Evolutionary conservation across 1,140 invertebrate genomes (phyloP).

Genomic region (Brachionus plicatilis): DNA sequence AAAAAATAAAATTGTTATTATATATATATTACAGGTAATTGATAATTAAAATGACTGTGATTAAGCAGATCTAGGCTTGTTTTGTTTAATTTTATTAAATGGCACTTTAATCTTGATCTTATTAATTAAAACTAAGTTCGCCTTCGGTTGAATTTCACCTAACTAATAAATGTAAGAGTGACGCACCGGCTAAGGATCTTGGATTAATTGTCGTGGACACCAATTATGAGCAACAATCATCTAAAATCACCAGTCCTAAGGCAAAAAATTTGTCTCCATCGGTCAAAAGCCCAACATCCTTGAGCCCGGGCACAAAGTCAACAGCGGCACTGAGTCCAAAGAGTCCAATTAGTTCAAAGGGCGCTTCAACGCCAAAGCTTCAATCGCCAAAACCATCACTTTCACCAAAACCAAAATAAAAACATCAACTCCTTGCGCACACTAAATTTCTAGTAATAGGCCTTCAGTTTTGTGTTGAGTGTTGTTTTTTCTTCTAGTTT

Average conservation of each 20-base stretch:
- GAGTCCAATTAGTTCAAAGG: not conserved
- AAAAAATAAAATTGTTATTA: too few relatives aligned
- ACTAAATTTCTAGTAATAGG: not conserved
- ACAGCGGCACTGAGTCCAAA: not conserved
- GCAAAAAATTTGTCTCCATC: not conserved
- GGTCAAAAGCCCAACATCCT: not conserved
- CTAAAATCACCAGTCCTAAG: not conserved
- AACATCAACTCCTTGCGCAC: constrained; percentile 3
- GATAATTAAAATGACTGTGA: not conserved
- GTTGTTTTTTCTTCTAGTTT: not conserved
- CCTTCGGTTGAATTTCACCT: not conserved
- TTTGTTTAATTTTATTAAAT: not conserved
- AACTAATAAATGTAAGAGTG: constrained; percentile 8
- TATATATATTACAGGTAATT: too few relatives aligned
- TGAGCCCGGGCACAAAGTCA: not conserved
- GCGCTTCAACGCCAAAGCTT: not conserved
- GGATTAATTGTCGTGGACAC: constrained; percentile 7
- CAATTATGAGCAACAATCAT: not conserved
- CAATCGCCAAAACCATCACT: not conserved
- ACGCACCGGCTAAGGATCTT: not conserved
- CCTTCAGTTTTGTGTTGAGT: not conserved
- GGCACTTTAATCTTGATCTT: not conserved
- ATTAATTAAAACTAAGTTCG: not conserved
- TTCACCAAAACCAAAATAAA: constrained; percentile 20
- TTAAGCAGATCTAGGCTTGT: not conserved